phyloP scores from a whole-genome alignment of 2,888 invertebrate species.

The Dryobotodes eremita region DNA sequence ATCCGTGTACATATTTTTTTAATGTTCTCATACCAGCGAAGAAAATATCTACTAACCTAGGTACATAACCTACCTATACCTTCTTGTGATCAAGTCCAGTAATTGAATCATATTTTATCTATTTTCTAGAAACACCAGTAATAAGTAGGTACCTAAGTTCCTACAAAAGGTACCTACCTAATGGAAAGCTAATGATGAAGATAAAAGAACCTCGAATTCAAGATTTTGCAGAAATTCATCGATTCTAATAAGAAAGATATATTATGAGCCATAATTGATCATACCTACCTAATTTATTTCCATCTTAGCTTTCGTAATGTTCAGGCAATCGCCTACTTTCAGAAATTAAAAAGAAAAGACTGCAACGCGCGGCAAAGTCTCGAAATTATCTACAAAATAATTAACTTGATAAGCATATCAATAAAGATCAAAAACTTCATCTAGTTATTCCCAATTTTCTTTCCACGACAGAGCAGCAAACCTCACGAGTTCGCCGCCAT shows the following conservation, averaged over 20 bases:
- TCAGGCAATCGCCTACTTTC: background rate
- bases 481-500: conserved; percentile 70
- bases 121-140: background rate
- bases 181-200: too few relatives aligned
- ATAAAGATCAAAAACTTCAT: conserved; percentile 37
- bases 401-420: conserved; percentile 26
- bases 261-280: background rate
- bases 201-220: background rate
- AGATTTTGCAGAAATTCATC: background rate
- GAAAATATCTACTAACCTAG: background rate
- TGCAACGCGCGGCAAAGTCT: background rate
- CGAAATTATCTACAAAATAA: conserved; percentile 10
- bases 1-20: conserved; percentile 10
- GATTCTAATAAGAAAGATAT: background rate
- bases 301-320: background rate
- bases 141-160: background rate
- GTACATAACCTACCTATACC: background rate
- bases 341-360: conserved; percentile 16
- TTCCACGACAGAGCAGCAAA: conserved; percentile 61
- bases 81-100: background rate
- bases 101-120: background rate
- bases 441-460: conserved; percentile 59
- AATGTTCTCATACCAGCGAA: background rate
- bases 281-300: background rate
- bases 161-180: background rate